Conservation (phyloP, 2,888 invertebrate genomes). For the Amphimallon solstitiale region DNA sequence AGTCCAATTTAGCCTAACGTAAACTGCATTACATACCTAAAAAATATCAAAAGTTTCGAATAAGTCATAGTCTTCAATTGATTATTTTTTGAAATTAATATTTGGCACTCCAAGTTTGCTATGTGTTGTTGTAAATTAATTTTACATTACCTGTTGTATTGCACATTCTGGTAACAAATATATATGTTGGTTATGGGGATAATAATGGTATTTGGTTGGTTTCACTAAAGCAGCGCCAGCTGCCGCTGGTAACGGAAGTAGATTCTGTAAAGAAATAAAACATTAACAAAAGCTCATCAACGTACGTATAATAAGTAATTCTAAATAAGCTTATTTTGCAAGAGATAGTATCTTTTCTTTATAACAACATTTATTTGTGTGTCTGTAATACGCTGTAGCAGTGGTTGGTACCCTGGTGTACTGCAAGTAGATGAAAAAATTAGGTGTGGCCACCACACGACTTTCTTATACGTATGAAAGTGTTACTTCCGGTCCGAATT, state of each 20-base stretch:
- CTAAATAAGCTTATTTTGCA: too few relatives aligned
- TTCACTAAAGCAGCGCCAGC: conserved; percentile 79
- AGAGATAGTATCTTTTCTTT: too few relatives aligned
- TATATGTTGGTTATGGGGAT: conserved; percentile 93
- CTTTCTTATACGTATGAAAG: too few relatives aligned
- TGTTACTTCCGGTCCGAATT: too few relatives aligned
- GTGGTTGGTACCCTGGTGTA: too few relatives aligned
- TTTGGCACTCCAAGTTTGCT: not conserved
- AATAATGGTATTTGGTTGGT: conserved; percentile 93
- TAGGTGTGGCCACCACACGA: too few relatives aligned
- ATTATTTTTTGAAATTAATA: not conserved
- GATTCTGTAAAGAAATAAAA: conserved; percentile 69
- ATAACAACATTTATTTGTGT: too few relatives aligned
- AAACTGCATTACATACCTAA: conserved; percentile 92
- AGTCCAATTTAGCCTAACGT: conserved; percentile 90
- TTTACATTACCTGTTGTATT: conserved; percentile 80
- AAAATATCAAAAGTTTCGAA: conserved; percentile 45
- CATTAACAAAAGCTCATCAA: not conserved
- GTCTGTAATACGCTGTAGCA: too few relatives aligned
- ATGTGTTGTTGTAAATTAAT: too few relatives aligned
- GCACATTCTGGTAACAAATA: conserved; percentile 93
- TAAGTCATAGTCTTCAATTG: not conserved
- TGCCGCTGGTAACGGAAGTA: conserved; percentile 73
- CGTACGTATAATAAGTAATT: too few relatives aligned
- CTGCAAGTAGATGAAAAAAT: too few relatives aligned